phyloP scores from a whole-genome alignment of 2,797 vertebrate species.

The Yasuhikotakia modesta region DNA sequence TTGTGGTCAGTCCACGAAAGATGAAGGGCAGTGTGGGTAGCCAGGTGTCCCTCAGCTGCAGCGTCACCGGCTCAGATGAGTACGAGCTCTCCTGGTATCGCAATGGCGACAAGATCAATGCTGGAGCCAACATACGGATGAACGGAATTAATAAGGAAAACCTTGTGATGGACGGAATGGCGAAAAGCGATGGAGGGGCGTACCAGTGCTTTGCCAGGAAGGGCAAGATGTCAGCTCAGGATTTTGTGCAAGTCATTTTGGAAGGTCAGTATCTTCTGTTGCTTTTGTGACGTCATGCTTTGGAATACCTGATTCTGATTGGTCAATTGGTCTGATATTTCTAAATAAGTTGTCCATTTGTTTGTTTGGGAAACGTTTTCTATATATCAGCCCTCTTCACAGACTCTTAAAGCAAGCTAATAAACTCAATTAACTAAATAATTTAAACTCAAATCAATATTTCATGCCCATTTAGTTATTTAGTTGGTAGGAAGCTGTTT shows the following conservation, averaged over 20 bases:
- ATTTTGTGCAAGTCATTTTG: conserved; percentile 95
- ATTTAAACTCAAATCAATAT: not conserved
- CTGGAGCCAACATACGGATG: conserved; percentile 89
- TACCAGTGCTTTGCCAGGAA: conserved; percentile 97
- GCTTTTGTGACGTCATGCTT: too few species aligned
- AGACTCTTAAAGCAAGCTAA: not conserved
- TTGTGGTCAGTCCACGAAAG: conserved; percentile 91
- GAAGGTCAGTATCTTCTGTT: conserved; percentile 84
- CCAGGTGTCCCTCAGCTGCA: conserved; percentile 95
- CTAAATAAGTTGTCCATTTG: not conserved
- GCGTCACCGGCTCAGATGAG: conserved; percentile 89
- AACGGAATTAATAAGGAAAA: conserved; percentile 89
- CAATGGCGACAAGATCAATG: conserved; percentile 93
- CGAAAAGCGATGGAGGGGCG: conserved; percentile 94
- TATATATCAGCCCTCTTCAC: not conserved
- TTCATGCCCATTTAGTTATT: not conserved
- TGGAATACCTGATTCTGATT: not conserved
- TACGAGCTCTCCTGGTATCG: conserved; percentile 96
- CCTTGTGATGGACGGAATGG: conserved; percentile 97
- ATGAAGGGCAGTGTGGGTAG: conserved; percentile 97
- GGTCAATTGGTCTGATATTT: not conserved
- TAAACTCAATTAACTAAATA: too few species aligned
- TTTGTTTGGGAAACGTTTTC: not conserved
- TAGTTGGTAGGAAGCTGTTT: not conserved
- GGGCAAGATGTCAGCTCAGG: conserved; percentile 94